Evolutionary conservation across 2,797 vertebrate genomes (phyloP), one percentile per base, ranked within the genome.

Genomic region (Lemur catta): DNA sequence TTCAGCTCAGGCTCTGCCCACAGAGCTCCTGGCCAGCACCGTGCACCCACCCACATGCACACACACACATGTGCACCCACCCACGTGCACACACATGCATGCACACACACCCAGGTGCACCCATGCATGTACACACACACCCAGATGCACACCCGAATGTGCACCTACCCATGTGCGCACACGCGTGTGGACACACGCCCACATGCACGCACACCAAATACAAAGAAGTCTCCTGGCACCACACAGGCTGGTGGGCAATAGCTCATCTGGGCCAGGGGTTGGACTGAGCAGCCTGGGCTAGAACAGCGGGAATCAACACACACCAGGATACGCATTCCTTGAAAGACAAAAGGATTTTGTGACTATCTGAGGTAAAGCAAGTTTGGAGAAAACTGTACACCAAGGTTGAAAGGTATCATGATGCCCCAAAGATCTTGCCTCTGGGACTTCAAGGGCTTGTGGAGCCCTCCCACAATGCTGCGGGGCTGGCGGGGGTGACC

Each of bases 61-160:
- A 72, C n/a, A n/a, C n/a, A n/a, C n/a, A n/a, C n/a, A n/a, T n/a
- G n/a, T n/a, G n/a, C n/a, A n/a, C n/a, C n/a, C n/a, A n/a, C n/a
- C n/a, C n/a, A n/a, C n/a, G n/a, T n/a, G n/a, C n/a, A 26, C 15
- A 17, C 50, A 50, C 43, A 43, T 8, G 43, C 18, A 22, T 17
- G 10, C 6, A 30, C 30, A 22, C 26, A 14, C 30, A 43, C 33
- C 38, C 46, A 46, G n/a, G n/a, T n/a, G n/a, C n/a, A n/a, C n/a
- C n/a, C n/a, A n/a, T n/a, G n/a, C 15, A 28, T 6, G 38, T 4
- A 24, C 17, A 72, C 6, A n/a, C n/a, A 13, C 2, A 1, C 4
- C 6, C 41, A 41, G 6, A 1, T 41, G 41, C 41, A 8, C 22
- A 22, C 41, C 6, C 7, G 41, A 6, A 43, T 9, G 2, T 26